phyloP scores from a whole-genome alignment of 2,888 invertebrate species.

The Blastobasis lacticolella region DNA sequence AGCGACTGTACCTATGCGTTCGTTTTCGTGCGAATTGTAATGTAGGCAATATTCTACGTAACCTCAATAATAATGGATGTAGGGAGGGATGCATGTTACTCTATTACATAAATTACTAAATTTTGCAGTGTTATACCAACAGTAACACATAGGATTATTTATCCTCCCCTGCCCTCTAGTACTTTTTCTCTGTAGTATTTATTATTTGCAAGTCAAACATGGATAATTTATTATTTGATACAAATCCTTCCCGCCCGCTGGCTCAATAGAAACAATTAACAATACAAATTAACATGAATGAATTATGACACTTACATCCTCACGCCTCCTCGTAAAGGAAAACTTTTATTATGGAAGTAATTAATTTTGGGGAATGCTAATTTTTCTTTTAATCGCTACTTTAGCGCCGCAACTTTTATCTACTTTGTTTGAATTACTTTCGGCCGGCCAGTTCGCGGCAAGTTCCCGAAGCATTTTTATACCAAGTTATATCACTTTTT shows the following conservation, averaged over 20 bases:
- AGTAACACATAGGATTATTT: no score
- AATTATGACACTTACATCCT: constrained; percentile 45
- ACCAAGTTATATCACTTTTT: constrained; percentile 36
- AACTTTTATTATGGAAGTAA: constrained; percentile 65
- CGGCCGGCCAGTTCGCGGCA: constrained; percentile 49
- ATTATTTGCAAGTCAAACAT: no score
- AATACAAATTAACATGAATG: constrained; percentile 24
- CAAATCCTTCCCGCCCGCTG: neutral
- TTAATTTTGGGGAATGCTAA: constrained; percentile 71
- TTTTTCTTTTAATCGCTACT: constrained; percentile 71
- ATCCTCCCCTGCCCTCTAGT: no score
- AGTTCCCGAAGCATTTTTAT: constrained; percentile 46
- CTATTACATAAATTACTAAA: no score
- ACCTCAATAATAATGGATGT: no score
- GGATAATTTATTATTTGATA: no score
- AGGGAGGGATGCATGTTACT: no score
- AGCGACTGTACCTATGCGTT: no score
- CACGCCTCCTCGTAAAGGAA: constrained; percentile 44
- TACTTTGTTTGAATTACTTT: constrained; percentile 71
- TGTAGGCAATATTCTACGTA: no score
- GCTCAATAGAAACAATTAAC: constrained; percentile 13
- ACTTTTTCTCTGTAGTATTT: no score
- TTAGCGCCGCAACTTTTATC: constrained; percentile 68
- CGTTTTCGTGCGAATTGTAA: no score
- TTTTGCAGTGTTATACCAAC: no score